A percentile compares a stretch with the other conserved stretches of the same genome.
Evolutionary conservation across 2,797 vertebrate genomes (phyloP).

Genomic region (Oreochromis mossambicus): DNA sequence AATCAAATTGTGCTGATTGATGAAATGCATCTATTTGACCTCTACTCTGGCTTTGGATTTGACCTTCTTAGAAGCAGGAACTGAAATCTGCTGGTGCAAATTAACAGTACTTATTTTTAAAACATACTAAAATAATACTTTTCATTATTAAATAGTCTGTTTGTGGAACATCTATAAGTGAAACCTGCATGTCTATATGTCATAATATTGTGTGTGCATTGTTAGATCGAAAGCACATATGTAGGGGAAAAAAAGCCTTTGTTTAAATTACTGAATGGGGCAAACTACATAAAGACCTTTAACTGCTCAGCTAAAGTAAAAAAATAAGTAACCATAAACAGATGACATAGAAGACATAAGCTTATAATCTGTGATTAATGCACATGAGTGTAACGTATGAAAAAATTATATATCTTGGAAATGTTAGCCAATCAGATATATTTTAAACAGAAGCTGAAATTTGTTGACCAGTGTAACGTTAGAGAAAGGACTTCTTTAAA

Average conservation of each 20-base stretch:
- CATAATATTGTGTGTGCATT: not conserved
- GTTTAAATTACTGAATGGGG: not conserved
- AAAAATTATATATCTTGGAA: not conserved
- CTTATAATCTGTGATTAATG: not conserved
- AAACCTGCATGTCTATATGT: not conserved
- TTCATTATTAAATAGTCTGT: not conserved
- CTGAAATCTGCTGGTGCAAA: not conserved
- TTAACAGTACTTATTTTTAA: not conserved
- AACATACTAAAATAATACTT: not conserved
- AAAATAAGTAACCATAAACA: not conserved
- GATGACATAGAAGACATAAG: not conserved
- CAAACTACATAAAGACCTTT: fast-evolving
- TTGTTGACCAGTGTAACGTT: not conserved
- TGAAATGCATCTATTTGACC: not conserved
- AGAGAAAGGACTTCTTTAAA: not conserved
- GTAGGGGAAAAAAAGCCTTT: not conserved
- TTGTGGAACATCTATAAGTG: not conserved
- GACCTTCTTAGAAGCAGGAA: not conserved
- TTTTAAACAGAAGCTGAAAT: not conserved
- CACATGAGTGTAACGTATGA: not conserved
- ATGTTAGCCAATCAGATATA: not conserved
- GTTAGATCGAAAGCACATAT: not conserved
- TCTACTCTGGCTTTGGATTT: not conserved
- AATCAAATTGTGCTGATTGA: not conserved
- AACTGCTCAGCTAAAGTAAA: not conserved